Evolutionary conservation across 2,113 vertebrate species (phyloP), one percentile per base, ranked within the genome.

Genomic region (Istiophorus platypterus): DNA sequence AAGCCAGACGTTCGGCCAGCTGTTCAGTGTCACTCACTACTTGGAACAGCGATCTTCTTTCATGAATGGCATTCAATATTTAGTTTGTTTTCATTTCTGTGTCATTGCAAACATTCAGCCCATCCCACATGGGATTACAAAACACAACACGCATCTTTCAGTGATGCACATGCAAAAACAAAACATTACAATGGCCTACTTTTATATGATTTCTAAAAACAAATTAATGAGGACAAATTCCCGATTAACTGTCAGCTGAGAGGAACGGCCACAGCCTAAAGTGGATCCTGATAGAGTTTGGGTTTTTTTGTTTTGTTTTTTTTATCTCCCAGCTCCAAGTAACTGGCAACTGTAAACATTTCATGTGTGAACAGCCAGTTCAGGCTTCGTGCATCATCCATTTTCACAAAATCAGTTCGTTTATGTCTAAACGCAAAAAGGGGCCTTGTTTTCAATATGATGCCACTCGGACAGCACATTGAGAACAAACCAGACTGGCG

Each of bases 1-100:
- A n/a, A 66, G 52, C 29, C 70, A 41, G 63, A 66, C 37, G 68
- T 85, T 70, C 78, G 45, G 42, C 57, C 81, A 85, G 65, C 59
- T 39, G 68, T 72, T 77, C 45, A 34, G 10, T 80, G 68, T 62
- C 26, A 67, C 41, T 69, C 45, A 1, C 26, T 22, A 12, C 24
- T 22, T 64, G 13, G 6, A 0, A 66, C 37, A 2, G 26, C 49
- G 4, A 27, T 31, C 10, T 24, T 57, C 20, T 56, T 8, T 17
- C 62, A 12, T 61, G 20, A 17, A 12, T 66, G 39, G 22, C n/a
- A 47, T 67, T 76, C n/a, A 51, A 59, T 34, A 47, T 47, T 58
- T 51, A 29, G 3, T 29, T 56, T 13, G 54, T 71, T 42, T 39
- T 62, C n/a, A 17, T 57, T 41, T 51, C 3, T 34, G 54, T 37